Evolutionary conservation across 2,113 vertebrate genomes (phyloP).

Genomic region (Dicentrarchus labrax): DNA sequence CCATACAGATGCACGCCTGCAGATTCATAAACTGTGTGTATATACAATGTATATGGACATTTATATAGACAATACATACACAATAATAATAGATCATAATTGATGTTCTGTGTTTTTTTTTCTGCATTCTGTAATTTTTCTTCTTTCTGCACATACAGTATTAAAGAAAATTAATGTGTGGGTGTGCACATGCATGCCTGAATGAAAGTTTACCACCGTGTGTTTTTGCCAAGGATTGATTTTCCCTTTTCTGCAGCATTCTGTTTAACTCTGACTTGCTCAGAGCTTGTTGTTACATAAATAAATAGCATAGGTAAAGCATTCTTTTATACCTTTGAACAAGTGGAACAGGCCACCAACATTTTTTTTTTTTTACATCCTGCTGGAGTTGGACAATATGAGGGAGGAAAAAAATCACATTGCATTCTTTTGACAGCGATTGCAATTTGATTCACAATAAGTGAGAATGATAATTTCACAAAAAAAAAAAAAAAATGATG

Average conservation of each 20-base stretch:
- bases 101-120: neutral
- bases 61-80: neutral
- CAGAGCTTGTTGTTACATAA: slow-evolving; percentile 1
- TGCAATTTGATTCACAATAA: too few species aligned
- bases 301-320: neutral
- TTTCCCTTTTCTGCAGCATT: neutral
- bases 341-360: neutral
- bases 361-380: neutral
- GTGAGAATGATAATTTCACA: too few species aligned
- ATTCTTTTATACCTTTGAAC: neutral
- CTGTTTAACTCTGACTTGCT: slow-evolving; percentile 4
- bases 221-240: slow-evolving; percentile 33
- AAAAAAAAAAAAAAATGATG: too few species aligned
- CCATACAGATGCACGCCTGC: slow-evolving; percentile 24
- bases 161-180: neutral
- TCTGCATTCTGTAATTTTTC: neutral
- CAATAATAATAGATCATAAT: neutral
- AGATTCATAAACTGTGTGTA: neutral
- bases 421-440: too few species aligned
- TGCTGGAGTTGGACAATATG: too few species aligned
- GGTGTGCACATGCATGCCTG: neutral
- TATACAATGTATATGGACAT: neutral
- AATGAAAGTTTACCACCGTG: neutral
- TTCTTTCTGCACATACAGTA: neutral
- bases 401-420: too few species aligned